Evolutionary conservation across 1,140 invertebrate genomes (phyloP).

Genomic region (Cardiocondyla obscurior): DNA sequence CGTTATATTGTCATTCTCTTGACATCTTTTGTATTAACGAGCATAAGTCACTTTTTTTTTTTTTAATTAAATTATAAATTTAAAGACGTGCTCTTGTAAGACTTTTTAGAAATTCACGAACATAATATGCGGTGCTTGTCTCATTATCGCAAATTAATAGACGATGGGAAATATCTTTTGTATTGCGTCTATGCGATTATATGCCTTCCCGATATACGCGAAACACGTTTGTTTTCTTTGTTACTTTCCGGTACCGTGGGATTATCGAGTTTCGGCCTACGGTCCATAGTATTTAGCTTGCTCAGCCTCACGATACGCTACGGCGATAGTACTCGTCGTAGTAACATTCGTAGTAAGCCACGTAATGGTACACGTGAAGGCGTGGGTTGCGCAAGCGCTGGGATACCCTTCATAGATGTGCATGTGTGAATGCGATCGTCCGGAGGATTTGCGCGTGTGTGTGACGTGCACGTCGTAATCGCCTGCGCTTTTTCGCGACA

Average conservation of each 20-base stretch:
- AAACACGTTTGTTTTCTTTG: slow-evolving; percentile 28
- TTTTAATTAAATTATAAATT: neutral
- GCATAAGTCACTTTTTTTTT: neutral
- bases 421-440: neutral
- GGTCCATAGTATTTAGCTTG: slow-evolving; percentile 12
- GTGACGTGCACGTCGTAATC: slow-evolving; percentile 5
- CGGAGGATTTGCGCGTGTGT: neutral
- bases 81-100: neutral
- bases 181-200: neutral
- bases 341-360: slow-evolving; percentile 68
- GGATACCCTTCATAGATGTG: neutral
- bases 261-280: slow-evolving; percentile 58
- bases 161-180: neutral
- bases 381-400: slow-evolving; percentile 48
- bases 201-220: neutral
- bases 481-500: neutral
- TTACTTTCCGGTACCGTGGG: slow-evolving; percentile 55
- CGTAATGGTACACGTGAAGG: slow-evolving; percentile 60
- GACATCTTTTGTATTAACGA: neutral
- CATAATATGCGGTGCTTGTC: neutral
- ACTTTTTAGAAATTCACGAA: neutral
- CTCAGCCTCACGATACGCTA: slow-evolving; percentile 49
- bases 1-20: neutral
- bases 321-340: slow-evolving; percentile 63
- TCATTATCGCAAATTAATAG: neutral